phyloP scores from a whole-genome alignment of 1,140 invertebrate species.

The Neocloeon triangulifer region DNA sequence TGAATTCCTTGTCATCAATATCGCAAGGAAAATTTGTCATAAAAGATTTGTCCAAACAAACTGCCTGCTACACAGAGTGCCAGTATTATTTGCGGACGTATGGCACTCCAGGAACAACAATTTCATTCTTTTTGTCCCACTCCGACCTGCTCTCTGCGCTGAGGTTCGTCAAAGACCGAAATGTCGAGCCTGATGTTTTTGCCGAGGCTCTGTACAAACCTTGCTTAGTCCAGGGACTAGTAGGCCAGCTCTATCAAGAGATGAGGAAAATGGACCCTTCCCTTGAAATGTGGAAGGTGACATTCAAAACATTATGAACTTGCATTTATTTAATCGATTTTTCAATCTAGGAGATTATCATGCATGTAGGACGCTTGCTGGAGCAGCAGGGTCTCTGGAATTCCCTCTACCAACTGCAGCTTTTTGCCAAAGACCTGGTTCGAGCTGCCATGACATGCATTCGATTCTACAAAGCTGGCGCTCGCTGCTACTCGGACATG shows the following conservation, averaged over 20 bases:
- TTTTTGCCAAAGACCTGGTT: constrained; percentile 38
- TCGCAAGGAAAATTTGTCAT: constrained; percentile 13
- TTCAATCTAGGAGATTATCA: neutral
- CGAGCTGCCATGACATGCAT: constrained; percentile 51
- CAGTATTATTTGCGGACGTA: constrained; percentile 47
- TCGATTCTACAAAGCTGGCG: constrained; percentile 33
- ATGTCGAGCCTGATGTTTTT: constrained; percentile 38
- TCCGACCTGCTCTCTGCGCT: constrained; percentile 31
- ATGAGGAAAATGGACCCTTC: constrained; percentile 34
- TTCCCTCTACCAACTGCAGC: constrained; percentile 41
- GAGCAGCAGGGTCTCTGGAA: constrained; percentile 35
- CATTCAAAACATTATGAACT: too few species aligned
- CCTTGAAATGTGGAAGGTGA: constrained; percentile 36
- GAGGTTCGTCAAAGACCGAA: constrained; percentile 33
- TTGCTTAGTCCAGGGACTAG: constrained; percentile 32
- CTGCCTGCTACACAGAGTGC: constrained; percentile 42
- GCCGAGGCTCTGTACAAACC: constrained; percentile 41
- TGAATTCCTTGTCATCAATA: constrained; percentile 20
- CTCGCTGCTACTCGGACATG: constrained; percentile 28
- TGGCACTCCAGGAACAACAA: constrained; percentile 37
- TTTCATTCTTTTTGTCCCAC: constrained; percentile 43
- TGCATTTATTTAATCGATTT: too few species aligned
- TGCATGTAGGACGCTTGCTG: constrained; percentile 21
- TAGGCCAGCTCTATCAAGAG: constrained; percentile 29
- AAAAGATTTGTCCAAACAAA: constrained; percentile 18